A percentile compares a stretch with the other conserved stretches of the same genome.
phyloP scores from a whole-genome alignment of 2,888 invertebrate genomes.

The Dexiosoma caninum region DNA sequence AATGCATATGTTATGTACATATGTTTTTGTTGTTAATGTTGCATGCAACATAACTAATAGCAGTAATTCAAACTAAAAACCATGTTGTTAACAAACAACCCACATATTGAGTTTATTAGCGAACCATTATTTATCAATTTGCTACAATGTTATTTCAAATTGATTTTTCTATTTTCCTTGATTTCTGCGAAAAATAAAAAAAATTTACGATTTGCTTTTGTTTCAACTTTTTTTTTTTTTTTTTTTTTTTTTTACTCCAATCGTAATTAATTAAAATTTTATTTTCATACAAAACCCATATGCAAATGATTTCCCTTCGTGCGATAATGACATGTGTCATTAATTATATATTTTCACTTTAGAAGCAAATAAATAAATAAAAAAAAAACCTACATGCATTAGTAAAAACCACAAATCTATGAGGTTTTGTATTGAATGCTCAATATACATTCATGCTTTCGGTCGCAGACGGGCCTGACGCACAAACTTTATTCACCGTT shows the following conservation, averaged over 20 bases:
- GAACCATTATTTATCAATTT: constrained; percentile 46
- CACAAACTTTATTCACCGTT: constrained; percentile 7
- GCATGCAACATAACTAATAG: constrained; percentile 22
- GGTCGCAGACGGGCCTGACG: background rate
- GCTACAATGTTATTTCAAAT: background rate
- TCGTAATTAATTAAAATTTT: constrained; percentile 47
- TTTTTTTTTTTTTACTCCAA: constrained; percentile 10
- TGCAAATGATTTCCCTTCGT: constrained; percentile 59
- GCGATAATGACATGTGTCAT: constrained; percentile 59
- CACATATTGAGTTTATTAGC: constrained; percentile 47
- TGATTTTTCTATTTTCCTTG: background rate
- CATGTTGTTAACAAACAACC: constrained; percentile 25
- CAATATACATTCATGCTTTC: background rate
- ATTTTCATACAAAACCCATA: background rate
- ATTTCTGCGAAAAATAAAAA: background rate
- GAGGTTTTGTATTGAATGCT: constrained; percentile 18
- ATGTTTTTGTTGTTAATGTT: constrained; percentile 25
- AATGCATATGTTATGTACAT: background rate
- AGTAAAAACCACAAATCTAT: constrained; percentile 41
- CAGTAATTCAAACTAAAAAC: background rate
- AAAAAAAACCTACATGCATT: background rate
- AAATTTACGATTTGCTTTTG: background rate
- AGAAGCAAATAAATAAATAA: background rate
- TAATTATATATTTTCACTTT: constrained; percentile 61
- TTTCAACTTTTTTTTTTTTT: too few species aligned